phyloP scores from a whole-genome alignment of 2,797 vertebrate genomes.

The Margarornis squamiger region DNA sequence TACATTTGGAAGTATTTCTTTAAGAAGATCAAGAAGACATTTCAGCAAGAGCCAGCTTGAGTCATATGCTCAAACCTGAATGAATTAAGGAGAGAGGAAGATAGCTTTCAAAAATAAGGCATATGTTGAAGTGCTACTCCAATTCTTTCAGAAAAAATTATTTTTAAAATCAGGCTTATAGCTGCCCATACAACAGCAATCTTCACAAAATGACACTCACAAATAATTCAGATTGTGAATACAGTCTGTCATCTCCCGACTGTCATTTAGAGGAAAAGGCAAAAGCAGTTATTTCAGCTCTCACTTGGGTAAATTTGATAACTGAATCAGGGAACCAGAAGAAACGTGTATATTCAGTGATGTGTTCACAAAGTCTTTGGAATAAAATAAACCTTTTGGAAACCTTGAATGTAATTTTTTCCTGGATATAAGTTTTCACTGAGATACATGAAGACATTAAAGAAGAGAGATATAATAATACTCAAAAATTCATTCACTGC shows the following conservation, averaged over 20 bases:
- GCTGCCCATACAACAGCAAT: background rate
- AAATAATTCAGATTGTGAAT: background rate
- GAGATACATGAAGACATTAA: background rate
- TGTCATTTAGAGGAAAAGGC: background rate
- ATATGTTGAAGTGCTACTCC: background rate
- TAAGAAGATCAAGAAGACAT: background rate
- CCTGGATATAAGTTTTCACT: background rate
- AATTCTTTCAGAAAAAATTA: background rate
- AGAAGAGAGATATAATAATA: background rate
- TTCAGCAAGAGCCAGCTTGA: background rate
- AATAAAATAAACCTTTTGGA: background rate
- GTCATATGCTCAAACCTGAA: background rate
- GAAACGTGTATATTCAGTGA: background rate
- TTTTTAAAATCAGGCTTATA: background rate
- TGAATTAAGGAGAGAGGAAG: background rate
- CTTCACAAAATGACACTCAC: background rate
- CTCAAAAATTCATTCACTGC: background rate
- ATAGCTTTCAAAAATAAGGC: background rate
- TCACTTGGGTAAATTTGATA: background rate
- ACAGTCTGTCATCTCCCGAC: background rate
- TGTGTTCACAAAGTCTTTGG: background rate
- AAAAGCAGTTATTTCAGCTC: background rate
- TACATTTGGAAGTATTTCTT: background rate
- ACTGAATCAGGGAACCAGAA: background rate
- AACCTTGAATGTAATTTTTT: background rate